Conservation (phyloP, 2,113 vertebrate genomes). For the Poecile atricapillus region DNA sequence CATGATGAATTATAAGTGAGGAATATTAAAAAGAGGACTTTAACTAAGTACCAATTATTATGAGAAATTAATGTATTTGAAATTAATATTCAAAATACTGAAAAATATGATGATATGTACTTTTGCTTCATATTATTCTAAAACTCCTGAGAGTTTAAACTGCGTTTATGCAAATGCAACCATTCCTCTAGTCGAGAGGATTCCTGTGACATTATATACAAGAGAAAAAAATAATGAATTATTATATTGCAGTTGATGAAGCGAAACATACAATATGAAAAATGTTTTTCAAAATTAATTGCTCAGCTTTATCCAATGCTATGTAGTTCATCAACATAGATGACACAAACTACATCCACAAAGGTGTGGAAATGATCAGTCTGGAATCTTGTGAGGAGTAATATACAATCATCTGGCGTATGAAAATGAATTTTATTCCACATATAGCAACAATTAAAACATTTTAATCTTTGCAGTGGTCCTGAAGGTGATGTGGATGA, state of each 20-base stretch:
- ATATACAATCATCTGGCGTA: not conserved
- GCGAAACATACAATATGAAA: not conserved
- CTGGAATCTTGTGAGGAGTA: not conserved
- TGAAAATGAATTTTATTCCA: not conserved
- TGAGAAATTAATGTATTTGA: not conserved
- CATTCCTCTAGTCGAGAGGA: not conserved
- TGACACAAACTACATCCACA: not conserved
- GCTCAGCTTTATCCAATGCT: not conserved
- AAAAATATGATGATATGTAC: not conserved
- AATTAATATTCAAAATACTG: not conserved
- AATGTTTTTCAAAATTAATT: not conserved
- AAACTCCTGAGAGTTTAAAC: not conserved
- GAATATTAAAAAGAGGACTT: not conserved
- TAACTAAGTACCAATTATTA: not conserved
- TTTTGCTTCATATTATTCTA: not conserved
- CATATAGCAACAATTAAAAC: not conserved
- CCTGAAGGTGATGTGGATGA: not conserved
- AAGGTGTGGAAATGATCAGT: not conserved
- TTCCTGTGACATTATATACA: not conserved
- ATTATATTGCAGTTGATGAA: not conserved
- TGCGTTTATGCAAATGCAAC: not conserved
- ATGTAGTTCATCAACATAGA: rapidly evolving
- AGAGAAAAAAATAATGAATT: not conserved
- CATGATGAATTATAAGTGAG: not conserved
- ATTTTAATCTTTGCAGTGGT: not conserved